These are phyloP conservation scores for Whitmania pigra DNA, from an alignment of 1,140 invertebrate genomes.

Conservation along the genomic window DNA sequence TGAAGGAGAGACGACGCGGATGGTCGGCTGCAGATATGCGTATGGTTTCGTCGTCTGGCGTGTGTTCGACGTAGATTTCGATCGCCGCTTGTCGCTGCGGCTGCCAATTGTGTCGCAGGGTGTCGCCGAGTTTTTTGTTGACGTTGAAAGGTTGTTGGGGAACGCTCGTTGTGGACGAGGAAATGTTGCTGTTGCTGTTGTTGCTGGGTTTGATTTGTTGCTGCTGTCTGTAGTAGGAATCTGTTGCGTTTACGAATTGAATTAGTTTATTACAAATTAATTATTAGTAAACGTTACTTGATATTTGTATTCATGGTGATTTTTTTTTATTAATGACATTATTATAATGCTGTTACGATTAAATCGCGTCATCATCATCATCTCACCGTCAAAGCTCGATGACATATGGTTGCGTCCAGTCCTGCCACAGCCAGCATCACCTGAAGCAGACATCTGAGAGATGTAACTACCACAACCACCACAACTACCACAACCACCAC, in stretches of 20 bases:
- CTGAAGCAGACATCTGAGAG: too few relatives aligned
- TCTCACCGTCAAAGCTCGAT: too few relatives aligned
- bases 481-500: too few relatives aligned
- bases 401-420: too few relatives aligned
- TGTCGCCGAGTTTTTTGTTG: not conserved
- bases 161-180: not conserved
- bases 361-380: too few relatives aligned
- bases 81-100: constrained; percentile 14
- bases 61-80: constrained; percentile 8
- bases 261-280: too few relatives aligned
- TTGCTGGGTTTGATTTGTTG: not conserved
- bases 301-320: not conserved
- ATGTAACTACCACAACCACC: too few relatives aligned
- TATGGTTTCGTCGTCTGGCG: constrained; percentile 2
- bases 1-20: too few relatives aligned
- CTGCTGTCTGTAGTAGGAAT: not conserved
- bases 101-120: not conserved
- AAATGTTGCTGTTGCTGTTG: not conserved
- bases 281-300: not conserved
- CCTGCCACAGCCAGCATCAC: too few relatives aligned
- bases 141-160: not conserved
- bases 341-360: too few relatives aligned
- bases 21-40: not conserved
- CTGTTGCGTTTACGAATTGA: too few relatives aligned
- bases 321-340: too few relatives aligned